These are phyloP conservation scores for Florisuga fusca DNA, from an alignment of 2,797 vertebrate species.

Conservation along the genomic window DNA sequence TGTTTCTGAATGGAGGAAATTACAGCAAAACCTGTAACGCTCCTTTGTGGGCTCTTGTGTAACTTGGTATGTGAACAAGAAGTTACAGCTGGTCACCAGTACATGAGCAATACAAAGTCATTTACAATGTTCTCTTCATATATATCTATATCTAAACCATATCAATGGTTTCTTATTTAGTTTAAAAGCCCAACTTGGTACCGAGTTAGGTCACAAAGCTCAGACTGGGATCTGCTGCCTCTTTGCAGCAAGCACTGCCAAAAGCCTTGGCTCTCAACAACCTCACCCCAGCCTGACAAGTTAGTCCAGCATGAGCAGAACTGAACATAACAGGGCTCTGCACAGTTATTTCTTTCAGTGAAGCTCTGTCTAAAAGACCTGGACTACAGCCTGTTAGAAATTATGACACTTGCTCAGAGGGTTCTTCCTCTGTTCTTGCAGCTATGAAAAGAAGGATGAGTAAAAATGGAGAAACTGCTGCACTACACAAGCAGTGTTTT, in stretches of 20 bases:
- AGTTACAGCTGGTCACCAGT: not conserved
- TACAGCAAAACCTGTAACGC: not conserved
- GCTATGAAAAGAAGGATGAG: not conserved
- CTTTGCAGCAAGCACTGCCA: fast-evolving
- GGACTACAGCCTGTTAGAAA: not conserved
- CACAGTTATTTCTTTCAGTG: not conserved
- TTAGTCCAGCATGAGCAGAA: not conserved
- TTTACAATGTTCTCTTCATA: not conserved
- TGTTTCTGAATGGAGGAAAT: not conserved
- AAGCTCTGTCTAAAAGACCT: not conserved
- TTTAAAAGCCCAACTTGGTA: not conserved
- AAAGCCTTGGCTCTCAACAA: not conserved
- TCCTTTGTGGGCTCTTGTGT: not conserved
- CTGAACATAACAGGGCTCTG: not conserved
- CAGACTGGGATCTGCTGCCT: not conserved
- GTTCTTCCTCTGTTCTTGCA: not conserved
- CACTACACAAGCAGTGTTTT: not conserved
- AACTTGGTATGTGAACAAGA: not conserved
- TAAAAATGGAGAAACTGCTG: not conserved
- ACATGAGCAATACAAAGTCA: not conserved
- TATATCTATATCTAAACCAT: too few relatives aligned
- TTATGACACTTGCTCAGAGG: not conserved
- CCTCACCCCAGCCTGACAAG: not conserved
- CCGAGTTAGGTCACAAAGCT: not conserved
- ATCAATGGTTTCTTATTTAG: not conserved